Evolutionary conservation across 2,797 vertebrate species (phyloP), one percentile per base, ranked within the genome.

Genomic region (Huso huso): DNA sequence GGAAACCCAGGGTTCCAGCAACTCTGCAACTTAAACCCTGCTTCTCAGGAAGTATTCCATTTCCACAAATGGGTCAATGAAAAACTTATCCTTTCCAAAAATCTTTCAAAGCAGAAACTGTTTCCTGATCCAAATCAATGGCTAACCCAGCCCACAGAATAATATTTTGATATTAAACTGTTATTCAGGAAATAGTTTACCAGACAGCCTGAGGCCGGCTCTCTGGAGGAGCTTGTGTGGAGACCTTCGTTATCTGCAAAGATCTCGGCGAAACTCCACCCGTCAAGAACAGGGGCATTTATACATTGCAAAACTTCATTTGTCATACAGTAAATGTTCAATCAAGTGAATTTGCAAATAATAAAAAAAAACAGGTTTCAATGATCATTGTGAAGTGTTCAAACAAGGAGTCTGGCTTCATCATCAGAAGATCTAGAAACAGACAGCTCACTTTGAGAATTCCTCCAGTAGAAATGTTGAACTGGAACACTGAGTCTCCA

Each of bases 141-240:
- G 72, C 59, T 67, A 80, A 75, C 72, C 64, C 70, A 63, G 68
- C 64, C 48, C 67, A 75, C 55, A 12, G 64, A 70, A 78, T 77
- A 78, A 80, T 77, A 78, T 84, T 87, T 79, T 78, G 66, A 81
- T 83, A 79, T 82, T 48, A 77, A 85, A 81, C 66, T 80, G 70
- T 81, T 80, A 79, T 83, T 79, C 77, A 77, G 80, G 82, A 87
- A 87, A 81, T 75, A 55, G 71, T 72, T 73, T 75, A 77, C 74
- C 37, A 78, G 77, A 69, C 74, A 75, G 80, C 76, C 72, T 71
- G 75, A 69, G 73, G 73, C 68, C 63, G 66, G 71, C 71, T 72
- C 69, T 72, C n/a, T 62, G 69, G 76, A 70, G 64, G 72, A 80
- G 37, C 37, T 37, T 37, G 5, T 78, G 77, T 72, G 69, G 69